These are phyloP conservation scores for Papilio protenor DNA, from an alignment of 2,888 invertebrate genomes.

Conservation along the genomic window DNA sequence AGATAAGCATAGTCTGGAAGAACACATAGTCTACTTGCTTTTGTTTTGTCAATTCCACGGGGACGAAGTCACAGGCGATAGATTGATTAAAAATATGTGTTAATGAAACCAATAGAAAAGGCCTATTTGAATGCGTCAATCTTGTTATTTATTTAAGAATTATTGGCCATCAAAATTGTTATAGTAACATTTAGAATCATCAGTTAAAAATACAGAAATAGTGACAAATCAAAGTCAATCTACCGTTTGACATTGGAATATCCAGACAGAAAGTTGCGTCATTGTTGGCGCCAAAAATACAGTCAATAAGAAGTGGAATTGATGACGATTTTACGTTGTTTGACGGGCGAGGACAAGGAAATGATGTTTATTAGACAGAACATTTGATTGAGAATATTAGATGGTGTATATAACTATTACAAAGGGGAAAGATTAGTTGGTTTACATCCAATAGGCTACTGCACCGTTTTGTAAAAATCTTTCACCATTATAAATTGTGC, in stretches of 20 bases:
- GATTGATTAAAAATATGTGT: background rate
- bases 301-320: conserved; percentile 23
- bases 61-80: background rate
- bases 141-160: background rate
- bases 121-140: background rate
- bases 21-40: no score
- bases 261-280: conserved; percentile 36
- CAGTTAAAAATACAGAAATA: conserved; percentile 16
- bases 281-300: conserved; percentile 39
- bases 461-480: no score
- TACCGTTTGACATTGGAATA: conserved; percentile 33
- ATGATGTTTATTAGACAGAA: conserved; percentile 13
- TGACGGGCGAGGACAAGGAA: conserved; percentile 10
- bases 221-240: conserved; percentile 28
- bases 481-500: no score
- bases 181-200: background rate
- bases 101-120: background rate
- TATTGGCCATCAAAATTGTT: background rate
- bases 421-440: background rate
- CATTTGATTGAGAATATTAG: background rate
- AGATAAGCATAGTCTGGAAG: no score
- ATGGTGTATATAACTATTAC: background rate
- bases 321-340: conserved; percentile 23
- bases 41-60: no score
- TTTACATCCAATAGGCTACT: background rate